Conservation (phyloP, 2,888 invertebrate genomes). For the Lepidochitona cinerea region DNA sequence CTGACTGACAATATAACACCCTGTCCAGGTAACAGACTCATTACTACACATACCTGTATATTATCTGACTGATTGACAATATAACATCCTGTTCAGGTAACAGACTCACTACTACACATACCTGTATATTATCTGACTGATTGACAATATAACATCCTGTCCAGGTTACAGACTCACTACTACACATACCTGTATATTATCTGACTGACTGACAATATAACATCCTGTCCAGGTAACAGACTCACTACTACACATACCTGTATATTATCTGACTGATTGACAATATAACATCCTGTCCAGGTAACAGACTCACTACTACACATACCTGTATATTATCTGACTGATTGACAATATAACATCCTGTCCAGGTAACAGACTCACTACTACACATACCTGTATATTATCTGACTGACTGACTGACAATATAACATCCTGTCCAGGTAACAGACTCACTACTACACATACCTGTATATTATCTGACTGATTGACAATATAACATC, state of each 20-base stretch:
- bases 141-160: not conserved
- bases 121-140: constrained; percentile 13
- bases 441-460: no score
- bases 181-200: not conserved
- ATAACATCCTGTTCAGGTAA: not conserved
- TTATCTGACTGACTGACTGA: not conserved
- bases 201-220: not conserved
- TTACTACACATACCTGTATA: not conserved
- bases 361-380: not conserved
- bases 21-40: no score
- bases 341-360: not conserved
- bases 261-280: not conserved
- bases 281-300: not conserved
- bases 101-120: constrained; percentile 12
- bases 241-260: not conserved
- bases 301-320: not conserved
- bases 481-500: not conserved
- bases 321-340: constrained; percentile 19
- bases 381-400: not conserved
- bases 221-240: not conserved
- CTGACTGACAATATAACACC: not conserved
- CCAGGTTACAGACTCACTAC: not conserved
- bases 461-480: not conserved
- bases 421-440: not conserved
- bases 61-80: not conserved